Evolutionary conservation across 2,888 invertebrate genomes (phyloP).

Genomic region (Cylindroiulus punctatus): DNA sequence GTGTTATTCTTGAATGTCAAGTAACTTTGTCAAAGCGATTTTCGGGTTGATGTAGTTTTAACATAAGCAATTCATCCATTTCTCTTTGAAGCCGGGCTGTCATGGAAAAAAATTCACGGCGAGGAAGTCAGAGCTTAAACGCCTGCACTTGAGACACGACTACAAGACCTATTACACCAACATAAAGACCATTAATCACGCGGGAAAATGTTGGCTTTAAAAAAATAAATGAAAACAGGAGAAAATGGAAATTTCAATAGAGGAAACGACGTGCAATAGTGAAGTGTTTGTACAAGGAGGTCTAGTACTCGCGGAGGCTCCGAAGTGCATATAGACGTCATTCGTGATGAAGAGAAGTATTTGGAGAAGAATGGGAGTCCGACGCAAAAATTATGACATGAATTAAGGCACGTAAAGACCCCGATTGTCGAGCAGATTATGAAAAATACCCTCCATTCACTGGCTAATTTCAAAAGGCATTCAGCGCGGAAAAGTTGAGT

Average conservation of each 20-base stretch:
- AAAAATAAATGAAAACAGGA: slow-evolving; percentile 18
- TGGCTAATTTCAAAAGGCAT: slow-evolving; percentile 18
- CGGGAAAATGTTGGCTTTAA: slow-evolving; percentile 5
- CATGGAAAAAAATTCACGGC: background rate
- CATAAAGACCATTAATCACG: slow-evolving; percentile 44
- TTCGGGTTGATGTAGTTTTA: slow-evolving; percentile 22
- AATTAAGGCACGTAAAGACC: slow-evolving; percentile 18
- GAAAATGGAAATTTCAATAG: slow-evolving; percentile 18
- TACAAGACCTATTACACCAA: slow-evolving; percentile 35
- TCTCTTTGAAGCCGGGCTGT: slow-evolving; percentile 19
- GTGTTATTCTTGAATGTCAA: slow-evolving; percentile 40
- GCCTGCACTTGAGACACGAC: slow-evolving; percentile 36
- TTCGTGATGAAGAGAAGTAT: slow-evolving; percentile 9
- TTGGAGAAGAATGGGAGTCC: background rate
- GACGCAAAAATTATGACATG: slow-evolving; percentile 10
- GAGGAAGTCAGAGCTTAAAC: slow-evolving; percentile 29
- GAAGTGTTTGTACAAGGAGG: slow-evolving; percentile 2
- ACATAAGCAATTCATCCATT: slow-evolving; percentile 45
- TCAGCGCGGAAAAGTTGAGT: background rate
- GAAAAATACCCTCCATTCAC: background rate
- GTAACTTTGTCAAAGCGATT: slow-evolving; percentile 48
- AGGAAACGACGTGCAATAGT: slow-evolving; percentile 18
- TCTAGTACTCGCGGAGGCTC: slow-evolving; percentile 5
- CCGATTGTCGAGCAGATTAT: slow-evolving; percentile 9
- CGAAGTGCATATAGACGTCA: background rate